phyloP scores from a whole-genome alignment of 2,797 vertebrate species.

The Simalia tracyae region DNA sequence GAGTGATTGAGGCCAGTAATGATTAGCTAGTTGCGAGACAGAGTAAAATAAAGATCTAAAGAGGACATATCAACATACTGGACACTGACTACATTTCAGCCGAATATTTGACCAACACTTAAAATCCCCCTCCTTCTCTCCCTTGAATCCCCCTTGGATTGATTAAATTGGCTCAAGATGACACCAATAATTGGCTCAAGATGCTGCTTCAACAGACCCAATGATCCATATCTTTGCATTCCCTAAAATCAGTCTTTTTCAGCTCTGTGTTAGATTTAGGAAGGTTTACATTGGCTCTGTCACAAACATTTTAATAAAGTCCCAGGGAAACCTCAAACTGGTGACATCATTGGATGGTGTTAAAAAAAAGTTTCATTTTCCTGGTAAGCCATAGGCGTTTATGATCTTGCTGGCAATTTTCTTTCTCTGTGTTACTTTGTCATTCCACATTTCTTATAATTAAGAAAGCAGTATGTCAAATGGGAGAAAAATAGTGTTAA shows the following conservation, averaged over 20 bases:
- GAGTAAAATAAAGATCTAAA: constrained; percentile 23
- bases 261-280: constrained; percentile 93
- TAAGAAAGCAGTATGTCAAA: constrained; percentile 66
- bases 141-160: constrained; percentile 86
- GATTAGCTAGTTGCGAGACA: constrained; percentile 47
- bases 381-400: constrained; percentile 81
- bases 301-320: constrained; percentile 93
- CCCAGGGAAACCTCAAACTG: constrained; percentile 87
- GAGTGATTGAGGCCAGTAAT: constrained; percentile 30
- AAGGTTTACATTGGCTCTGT: constrained; percentile 97
- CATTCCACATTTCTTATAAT: constrained; percentile 71
- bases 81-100: constrained; percentile 72
- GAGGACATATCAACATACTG: constrained; percentile 53
- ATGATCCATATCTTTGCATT: constrained; percentile 97
- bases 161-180: constrained; percentile 99
- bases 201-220: constrained; percentile 89
- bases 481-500: constrained; percentile 57
- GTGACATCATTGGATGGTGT: constrained; percentile 96
- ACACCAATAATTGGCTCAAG: constrained; percentile 99
- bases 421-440: constrained; percentile 60
- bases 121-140: constrained; percentile 79
- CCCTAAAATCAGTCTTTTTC: constrained; percentile 88
- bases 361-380: constrained; percentile 86
- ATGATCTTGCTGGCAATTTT: constrained; percentile 64
- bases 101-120: constrained; percentile 93